These are phyloP conservation scores for Crocidura indochinensis DNA, from an alignment of 2,797 vertebrate genomes.

Conservation along the genomic window DNA sequence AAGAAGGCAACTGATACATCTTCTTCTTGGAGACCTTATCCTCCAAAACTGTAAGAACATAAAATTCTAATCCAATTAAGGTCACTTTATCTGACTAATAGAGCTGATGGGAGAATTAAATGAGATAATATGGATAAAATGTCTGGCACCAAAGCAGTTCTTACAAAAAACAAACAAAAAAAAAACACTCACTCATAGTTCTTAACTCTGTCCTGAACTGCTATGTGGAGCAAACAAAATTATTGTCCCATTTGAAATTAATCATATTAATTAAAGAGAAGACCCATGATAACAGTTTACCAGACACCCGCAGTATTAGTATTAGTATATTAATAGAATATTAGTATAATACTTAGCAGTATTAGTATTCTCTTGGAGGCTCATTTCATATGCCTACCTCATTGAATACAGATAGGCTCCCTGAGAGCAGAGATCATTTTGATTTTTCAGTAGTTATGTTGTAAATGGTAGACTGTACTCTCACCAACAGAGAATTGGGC, in stretches of 20 bases:
- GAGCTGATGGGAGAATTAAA: constrained; percentile 53
- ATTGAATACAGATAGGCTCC: constrained; percentile 19
- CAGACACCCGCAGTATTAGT: constrained; percentile 57
- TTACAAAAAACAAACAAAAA: neutral
- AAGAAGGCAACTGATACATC: too few relatives aligned
- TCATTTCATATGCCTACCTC: constrained; percentile 41
- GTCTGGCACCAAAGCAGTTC: constrained; percentile 15
- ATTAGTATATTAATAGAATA: neutral
- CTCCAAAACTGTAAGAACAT: neutral
- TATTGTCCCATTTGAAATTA: constrained; percentile 26
- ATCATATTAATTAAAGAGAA: constrained; percentile 69
- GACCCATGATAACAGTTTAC: constrained; percentile 48
- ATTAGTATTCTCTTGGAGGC: constrained; percentile 17
- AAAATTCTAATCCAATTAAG: neutral
- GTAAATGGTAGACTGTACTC: too few relatives aligned
- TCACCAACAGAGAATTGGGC: too few relatives aligned
- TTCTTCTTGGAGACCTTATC: too few relatives aligned
- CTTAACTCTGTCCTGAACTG: constrained; percentile 42
- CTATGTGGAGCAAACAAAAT: constrained; percentile 54
- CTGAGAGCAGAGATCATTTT: constrained; percentile 42
- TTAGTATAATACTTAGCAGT: too few relatives aligned
- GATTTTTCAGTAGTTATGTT: constrained; percentile 47
- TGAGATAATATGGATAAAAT: constrained; percentile 35
- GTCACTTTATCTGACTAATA: neutral
- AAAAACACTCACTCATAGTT: constrained; percentile 32